Base-by-base conservation (phyloP, 2,113 vertebrate genomes). In the Eublepharis macularius region DNA sequence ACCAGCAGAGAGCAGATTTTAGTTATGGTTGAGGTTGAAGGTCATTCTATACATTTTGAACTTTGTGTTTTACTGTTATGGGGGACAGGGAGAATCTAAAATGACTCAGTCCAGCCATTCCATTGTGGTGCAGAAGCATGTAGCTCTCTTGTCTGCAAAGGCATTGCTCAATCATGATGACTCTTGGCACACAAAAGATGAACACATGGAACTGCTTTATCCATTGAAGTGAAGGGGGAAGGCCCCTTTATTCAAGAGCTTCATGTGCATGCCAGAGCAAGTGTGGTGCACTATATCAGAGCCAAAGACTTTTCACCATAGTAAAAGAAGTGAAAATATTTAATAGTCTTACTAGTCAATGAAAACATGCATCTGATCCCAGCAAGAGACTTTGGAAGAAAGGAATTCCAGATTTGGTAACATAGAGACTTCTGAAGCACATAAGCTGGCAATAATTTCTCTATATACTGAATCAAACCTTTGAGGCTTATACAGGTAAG, bases 391-490 rank as follows among this genome's bases (percentile, higher is more conserved):
- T 81, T 90, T 83, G 86, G 32, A 63, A 90, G 76, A 91, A 65
- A 3, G 29, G 69, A 92, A 54, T 13, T 82, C 51, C 83, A 72
- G 29, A 45, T 1, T 84, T 75, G 88, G 72, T 81, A 93, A 91
- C 80, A 75, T 45, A 68, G 75, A 87, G 70, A 86, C 80, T 88
- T 89, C 76, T 72, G 84, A 65, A 86, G 83, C 89, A 90, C 87
- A 91, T 90, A 86, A 90, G 87, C 57, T 82, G 90, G 79, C 39
- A 66, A n/a, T 85, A 66, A 88, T 91, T 90, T 83, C 60, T 63
- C 9, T 63, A 63, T 86, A 78, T 80, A 87, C 70, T 51, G 79
- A 89, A 90, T 87, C 60, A 74, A 65, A 63, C 90, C 85, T 74
- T 73, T 36, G 88, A 86, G 82, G 39, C 81, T 94, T 92, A 34